Evolutionary conservation across 2,113 vertebrate species (phyloP).

Genomic region (Paracanthobrama guichenoti): DNA sequence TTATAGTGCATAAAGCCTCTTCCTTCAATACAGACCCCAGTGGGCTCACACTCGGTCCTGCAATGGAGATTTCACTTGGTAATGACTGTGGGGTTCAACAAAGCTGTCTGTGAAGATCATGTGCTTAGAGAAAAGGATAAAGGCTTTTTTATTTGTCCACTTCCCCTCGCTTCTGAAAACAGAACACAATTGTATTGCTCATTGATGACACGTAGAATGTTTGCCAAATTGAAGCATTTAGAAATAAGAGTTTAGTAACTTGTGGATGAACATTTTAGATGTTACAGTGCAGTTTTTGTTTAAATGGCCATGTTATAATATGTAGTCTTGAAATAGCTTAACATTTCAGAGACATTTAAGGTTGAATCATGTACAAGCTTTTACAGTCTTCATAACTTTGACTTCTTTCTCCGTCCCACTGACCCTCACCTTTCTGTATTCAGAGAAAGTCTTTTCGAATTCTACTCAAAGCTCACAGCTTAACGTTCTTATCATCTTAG

Average conservation of each 20-base stretch:
- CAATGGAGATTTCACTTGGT: conserved; percentile 25
- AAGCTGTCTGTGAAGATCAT: conserved; percentile 46
- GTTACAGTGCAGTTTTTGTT: background rate
- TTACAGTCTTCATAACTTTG: background rate
- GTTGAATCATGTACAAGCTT: background rate
- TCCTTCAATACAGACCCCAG: background rate
- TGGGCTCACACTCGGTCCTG: background rate
- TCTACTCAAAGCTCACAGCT: background rate
- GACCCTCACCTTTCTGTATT: background rate
- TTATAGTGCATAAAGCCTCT: conserved; percentile 7
- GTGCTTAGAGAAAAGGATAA: conserved; percentile 46
- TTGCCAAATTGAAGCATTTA: background rate
- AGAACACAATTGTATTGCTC: conserved; percentile 27
- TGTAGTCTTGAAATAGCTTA: too few species aligned
- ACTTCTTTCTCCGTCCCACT: background rate
- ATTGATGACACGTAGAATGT: conserved; percentile 10
- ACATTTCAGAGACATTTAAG: background rate
- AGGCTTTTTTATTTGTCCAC: conserved; percentile 38
- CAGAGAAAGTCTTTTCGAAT: conserved; percentile 5
- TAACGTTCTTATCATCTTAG: background rate
- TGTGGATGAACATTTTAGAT: background rate
- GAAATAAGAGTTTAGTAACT: background rate
- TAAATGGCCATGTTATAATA: background rate
- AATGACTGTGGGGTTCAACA: conserved; percentile 20
- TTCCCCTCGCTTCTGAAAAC: conserved; percentile 23